A percentile compares a stretch with the other conserved stretches of the same genome.
Evolutionary conservation across 1,140 invertebrate genomes (phyloP).

Genomic region (Nymphalis io): DNA sequence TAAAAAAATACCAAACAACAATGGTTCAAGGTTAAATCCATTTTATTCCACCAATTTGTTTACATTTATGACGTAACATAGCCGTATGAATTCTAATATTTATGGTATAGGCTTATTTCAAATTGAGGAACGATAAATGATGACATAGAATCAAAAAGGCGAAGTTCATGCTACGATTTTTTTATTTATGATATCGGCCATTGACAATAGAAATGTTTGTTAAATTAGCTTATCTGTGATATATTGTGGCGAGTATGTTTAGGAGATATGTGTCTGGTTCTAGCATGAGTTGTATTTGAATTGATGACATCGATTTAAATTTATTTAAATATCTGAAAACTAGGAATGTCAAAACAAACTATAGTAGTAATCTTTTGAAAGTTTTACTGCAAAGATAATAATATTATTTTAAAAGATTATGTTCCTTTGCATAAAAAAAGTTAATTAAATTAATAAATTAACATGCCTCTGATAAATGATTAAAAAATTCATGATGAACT

Average conservation of each 20-base stretch:
- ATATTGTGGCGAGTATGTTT: conserved; percentile 21
- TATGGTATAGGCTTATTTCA: conserved; percentile 32
- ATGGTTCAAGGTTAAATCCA: too few species aligned
- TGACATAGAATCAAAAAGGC: conserved; percentile 20
- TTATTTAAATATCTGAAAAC: neutral
- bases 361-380: neutral
- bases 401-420: too few species aligned
- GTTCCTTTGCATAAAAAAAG: too few species aligned
- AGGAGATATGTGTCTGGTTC: conserved; percentile 13
- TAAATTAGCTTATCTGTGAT: conserved; percentile 1
- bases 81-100: neutral
- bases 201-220: conserved; percentile 3
- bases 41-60: too few species aligned
- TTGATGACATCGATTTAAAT: conserved; percentile 1
- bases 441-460: too few species aligned
- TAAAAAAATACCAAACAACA: too few species aligned
- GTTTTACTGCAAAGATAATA: too few species aligned
- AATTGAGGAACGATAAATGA: conserved; percentile 30
- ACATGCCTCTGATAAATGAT: too few species aligned
- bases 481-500: too few species aligned
- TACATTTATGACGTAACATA: too few species aligned
- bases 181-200: conserved; percentile 19
- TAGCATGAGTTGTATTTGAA: conserved; percentile 9
- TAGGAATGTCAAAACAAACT: neutral
- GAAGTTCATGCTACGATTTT: conserved; percentile 34